Evolutionary conservation across 2,797 vertebrate species (phyloP).

Genomic region (Tarsius wallacei): DNA sequence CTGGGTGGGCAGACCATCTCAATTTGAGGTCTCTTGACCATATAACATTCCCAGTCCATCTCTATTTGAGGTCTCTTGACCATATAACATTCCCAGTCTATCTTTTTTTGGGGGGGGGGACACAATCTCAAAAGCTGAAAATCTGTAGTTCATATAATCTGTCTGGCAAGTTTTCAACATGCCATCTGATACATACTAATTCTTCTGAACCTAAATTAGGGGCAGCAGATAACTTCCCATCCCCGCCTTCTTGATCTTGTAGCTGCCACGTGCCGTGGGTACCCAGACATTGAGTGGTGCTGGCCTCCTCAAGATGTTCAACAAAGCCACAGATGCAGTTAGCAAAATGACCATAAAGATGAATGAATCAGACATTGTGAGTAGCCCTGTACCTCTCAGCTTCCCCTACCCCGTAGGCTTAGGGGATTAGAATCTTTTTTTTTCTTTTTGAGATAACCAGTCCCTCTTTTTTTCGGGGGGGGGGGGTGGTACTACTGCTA

Average conservation of each 20-base stretch:
- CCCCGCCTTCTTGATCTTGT: conserved; percentile 80
- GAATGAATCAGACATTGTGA: conserved; percentile 98
- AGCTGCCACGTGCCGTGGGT: conserved; percentile 97
- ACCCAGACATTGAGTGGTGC: conserved; percentile 98
- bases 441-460: neutral
- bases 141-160: conserved; percentile 52
- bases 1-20: neutral
- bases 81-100: neutral
- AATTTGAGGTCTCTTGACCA: neutral
- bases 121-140: conserved; percentile 42
- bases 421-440: neutral
- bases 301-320: conserved; percentile 99
- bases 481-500: neutral
- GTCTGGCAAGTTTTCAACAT: conserved; percentile 57
- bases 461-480: neutral
- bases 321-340: conserved; percentile 97
- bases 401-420: neutral
- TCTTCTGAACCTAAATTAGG: conserved; percentile 77
- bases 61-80: neutral
- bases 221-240: conserved; percentile 68
- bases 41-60: neutral
- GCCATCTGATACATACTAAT: conserved; percentile 68
- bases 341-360: conserved; percentile 99
- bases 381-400: conserved; percentile 81
- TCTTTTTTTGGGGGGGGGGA: neutral